phyloP scores from a whole-genome alignment of 2,113 vertebrate species.

The Alethe diademata region DNA sequence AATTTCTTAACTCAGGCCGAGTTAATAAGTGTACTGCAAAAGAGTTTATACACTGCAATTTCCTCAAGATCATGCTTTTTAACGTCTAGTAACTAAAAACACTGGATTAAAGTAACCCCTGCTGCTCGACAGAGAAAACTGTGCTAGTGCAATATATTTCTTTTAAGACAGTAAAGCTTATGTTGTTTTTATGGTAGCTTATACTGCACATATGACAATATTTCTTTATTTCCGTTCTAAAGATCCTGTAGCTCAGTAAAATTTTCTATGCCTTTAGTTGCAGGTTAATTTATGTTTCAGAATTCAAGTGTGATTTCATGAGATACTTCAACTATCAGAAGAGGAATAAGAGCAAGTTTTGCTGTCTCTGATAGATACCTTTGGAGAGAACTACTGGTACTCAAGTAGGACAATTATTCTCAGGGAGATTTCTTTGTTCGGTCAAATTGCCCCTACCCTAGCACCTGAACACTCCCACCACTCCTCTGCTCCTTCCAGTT shows the following conservation, averaged over 20 bases:
- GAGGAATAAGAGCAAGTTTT: neutral
- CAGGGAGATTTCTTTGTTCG: neutral
- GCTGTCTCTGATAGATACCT: neutral
- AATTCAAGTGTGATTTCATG: neutral
- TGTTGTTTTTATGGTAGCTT: neutral
- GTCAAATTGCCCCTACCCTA: neutral
- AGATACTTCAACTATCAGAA: neutral
- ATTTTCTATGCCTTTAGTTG: neutral
- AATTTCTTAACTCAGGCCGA: neutral
- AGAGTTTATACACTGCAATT: neutral
- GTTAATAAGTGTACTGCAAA: neutral
- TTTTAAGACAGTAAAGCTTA: neutral
- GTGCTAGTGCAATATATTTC: neutral
- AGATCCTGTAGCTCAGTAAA: neutral
- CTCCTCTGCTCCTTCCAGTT: neutral
- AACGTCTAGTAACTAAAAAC: neutral
- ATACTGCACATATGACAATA: neutral
- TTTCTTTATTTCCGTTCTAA: neutral
- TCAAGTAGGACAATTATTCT: neutral
- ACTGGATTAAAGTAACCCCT: neutral
- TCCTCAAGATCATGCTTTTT: neutral
- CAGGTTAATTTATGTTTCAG: neutral
- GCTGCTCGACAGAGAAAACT: neutral
- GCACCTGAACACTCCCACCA: neutral
- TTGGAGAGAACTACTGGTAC: neutral